phyloP scores from a whole-genome alignment of 2,888 invertebrate species.

The Tipula unca region DNA sequence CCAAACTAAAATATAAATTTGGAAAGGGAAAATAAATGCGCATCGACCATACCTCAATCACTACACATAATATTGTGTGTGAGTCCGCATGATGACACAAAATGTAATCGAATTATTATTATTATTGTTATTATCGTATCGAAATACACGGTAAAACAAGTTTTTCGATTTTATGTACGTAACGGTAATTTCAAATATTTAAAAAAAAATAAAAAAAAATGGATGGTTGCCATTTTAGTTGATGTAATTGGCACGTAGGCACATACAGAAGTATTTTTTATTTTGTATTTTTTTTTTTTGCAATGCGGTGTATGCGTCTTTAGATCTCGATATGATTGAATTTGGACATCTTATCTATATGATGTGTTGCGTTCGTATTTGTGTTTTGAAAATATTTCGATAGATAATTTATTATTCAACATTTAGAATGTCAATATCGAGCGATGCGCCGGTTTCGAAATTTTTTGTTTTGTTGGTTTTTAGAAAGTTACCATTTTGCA shows the following conservation, averaged over 20 bases:
- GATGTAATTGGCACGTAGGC: neutral
- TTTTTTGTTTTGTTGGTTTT: neutral
- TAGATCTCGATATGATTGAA: neutral
- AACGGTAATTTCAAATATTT: neutral
- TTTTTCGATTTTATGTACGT: neutral
- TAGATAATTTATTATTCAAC: neutral
- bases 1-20: neutral
- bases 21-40: neutral
- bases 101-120: constrained; percentile 1
- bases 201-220: neutral
- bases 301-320: neutral
- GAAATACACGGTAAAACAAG: neutral
- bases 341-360: neutral
- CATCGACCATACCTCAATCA: neutral
- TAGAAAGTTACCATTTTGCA: neutral
- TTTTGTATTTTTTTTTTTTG: neutral
- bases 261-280: neutral
- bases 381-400: neutral
- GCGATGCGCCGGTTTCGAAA: neutral
- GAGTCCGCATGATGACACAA: neutral
- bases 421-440: neutral
- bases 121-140: neutral
- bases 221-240: neutral
- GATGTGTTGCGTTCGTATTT: neutral
- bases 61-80: neutral